Evolutionary conservation across 2,113 vertebrate genomes (phyloP).

Genomic region (Conger conger): DNA sequence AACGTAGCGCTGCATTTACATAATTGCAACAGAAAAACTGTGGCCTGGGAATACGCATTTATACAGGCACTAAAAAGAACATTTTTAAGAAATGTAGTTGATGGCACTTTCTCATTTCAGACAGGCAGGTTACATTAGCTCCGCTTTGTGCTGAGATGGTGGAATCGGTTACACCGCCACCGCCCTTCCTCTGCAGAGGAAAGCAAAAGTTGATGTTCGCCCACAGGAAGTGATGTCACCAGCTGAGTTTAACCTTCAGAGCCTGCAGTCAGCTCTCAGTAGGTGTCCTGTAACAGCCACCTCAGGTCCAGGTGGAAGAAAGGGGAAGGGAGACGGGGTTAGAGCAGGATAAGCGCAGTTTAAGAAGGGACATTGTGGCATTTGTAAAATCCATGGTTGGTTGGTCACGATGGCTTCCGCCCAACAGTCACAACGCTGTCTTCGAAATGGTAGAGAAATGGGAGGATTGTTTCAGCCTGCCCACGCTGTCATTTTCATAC

Average conservation of each 20-base stretch:
- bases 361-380: slow-evolving; percentile 1
- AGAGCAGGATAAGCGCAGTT: background rate
- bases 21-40: background rate
- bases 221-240: slow-evolving; percentile 10
- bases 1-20: background rate
- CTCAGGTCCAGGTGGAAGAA: background rate
- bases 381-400: background rate
- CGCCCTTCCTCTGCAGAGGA: background rate
- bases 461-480: background rate
- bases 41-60: background rate
- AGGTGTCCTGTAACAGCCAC: background rate
- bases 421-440: slow-evolving; percentile 19
- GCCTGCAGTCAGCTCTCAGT: background rate
- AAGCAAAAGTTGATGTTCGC: background rate
- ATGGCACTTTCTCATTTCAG: background rate
- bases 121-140: background rate
- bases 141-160: background rate
- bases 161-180: background rate
- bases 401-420: slow-evolving; percentile 10
- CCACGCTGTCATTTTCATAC: background rate
- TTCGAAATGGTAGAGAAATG: background rate
- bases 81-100: no score
- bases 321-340: background rate
- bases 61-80: no score
- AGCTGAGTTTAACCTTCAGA: background rate